A percentile compares a stretch with the other conserved stretches of the same genome.
Conservation (phyloP, 2,888 invertebrate genomes). For the Phortica okadai region DNA sequence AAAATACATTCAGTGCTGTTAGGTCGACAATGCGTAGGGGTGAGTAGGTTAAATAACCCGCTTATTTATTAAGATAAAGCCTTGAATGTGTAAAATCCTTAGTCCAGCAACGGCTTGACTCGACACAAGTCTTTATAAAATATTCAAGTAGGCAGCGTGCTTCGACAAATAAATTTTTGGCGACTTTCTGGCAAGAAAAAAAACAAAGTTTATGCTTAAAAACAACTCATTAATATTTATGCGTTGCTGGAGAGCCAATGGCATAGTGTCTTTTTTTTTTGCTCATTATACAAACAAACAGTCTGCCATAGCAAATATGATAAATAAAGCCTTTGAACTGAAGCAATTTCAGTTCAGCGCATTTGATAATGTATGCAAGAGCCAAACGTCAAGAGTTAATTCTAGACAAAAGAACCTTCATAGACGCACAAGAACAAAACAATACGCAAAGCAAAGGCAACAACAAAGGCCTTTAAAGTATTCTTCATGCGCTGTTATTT, state of each 20-base stretch:
- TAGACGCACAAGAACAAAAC: background rate
- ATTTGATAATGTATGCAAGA: background rate
- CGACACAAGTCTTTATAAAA: background rate
- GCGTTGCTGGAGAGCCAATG: background rate
- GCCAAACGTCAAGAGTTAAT: background rate
- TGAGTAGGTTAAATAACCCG: too few species aligned
- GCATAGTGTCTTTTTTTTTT: background rate
- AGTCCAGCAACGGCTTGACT: too few species aligned
- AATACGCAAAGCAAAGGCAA: background rate
- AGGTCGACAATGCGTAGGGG: too few species aligned
- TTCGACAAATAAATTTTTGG: background rate
- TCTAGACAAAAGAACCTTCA: background rate
- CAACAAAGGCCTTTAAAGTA: too few species aligned
- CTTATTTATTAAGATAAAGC: too few species aligned
- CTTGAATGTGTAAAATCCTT: too few species aligned
- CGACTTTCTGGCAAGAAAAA: background rate
- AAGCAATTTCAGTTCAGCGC: too few species aligned
- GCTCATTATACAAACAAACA: slow-evolving; percentile 4
- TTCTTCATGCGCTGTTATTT: background rate
- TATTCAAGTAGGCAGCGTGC: background rate
- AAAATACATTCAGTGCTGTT: too few species aligned
- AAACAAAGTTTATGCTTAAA: background rate
- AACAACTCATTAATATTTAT: slow-evolving; percentile 20
- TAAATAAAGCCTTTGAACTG: background rate
- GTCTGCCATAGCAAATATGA: background rate